Conservation (phyloP, 2,113 vertebrate species). For the Leucoraja erinaceus region DNA sequence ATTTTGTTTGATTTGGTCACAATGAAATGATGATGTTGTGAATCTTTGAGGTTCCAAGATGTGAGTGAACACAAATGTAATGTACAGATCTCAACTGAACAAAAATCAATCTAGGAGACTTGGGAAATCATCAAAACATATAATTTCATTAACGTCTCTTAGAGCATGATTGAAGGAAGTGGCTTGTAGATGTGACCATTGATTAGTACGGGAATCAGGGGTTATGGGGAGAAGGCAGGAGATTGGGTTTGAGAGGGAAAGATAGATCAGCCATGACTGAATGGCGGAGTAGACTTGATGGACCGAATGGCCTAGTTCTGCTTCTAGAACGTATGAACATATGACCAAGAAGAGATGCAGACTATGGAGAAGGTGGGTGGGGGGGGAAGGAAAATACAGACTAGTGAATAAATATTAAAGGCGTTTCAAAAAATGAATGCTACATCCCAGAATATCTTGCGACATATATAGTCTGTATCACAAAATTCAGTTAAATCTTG, state of each 20-base stretch:
- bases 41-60: background rate
- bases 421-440: background rate
- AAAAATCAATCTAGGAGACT: background rate
- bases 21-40: background rate
- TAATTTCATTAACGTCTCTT: background rate
- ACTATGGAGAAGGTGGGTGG: background rate
- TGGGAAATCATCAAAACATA: background rate
- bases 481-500: background rate
- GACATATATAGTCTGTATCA: background rate
- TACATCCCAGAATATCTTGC: background rate
- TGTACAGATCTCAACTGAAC: background rate
- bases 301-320: too few relatives aligned
- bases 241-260: too few relatives aligned
- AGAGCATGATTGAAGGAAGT: background rate
- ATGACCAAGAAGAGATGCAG: too few relatives aligned
- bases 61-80: background rate
- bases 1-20: background rate
- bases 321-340: too few relatives aligned
- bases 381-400: background rate
- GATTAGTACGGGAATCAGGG: too few relatives aligned
- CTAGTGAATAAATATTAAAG: background rate
- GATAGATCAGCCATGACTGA: too few relatives aligned
- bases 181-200: background rate
- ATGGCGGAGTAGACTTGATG: too few relatives aligned
- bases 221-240: too few relatives aligned